A percentile compares a stretch with the other conserved stretches of the same genome.
phyloP scores from a whole-genome alignment of 2,888 invertebrate genomes.

The Peribatodes rhomboidaria region DNA sequence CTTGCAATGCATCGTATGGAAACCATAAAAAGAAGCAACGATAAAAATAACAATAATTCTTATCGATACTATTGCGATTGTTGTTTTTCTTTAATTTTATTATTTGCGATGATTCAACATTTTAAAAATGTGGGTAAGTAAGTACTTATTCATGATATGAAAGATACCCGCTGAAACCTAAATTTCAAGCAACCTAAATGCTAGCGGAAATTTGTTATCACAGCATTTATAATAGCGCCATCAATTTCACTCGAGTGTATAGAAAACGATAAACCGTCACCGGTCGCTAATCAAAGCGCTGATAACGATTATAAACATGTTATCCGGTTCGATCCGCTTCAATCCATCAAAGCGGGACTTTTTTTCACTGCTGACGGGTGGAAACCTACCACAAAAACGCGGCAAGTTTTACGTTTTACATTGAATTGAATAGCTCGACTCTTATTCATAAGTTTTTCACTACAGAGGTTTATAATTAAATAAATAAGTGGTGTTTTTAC shows the following conservation, averaged over 20 bases:
- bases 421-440: neutral
- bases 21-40: neutral
- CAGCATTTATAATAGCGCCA: conserved; percentile 10
- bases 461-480: neutral
- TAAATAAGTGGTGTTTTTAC: too few relatives aligned
- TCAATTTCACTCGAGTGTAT: conserved; percentile 21
- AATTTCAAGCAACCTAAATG: neutral
- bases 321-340: conserved; percentile 40
- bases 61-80: neutral
- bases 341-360: conserved; percentile 18
- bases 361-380: conserved; percentile 19
- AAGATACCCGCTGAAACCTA: neutral
- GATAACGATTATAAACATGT: conserved; percentile 44
- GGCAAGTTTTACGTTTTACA: neutral
- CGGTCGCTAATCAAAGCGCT: conserved; percentile 39
- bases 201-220: conserved; percentile 1
- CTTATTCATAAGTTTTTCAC: neutral
- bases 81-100: neutral
- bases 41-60: neutral
- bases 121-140: too few relatives aligned
- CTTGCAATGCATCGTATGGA: conserved; percentile 31
- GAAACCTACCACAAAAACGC: conserved; percentile 30
- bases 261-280: conserved; percentile 35
- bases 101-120: too few relatives aligned
- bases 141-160: neutral